A percentile compares a stretch with the other conserved stretches of the same genome.
Evolutionary conservation across 35 echinoderm and acorn worm genomes (phyloP).

Genomic region (Amphiura filiformis): DNA sequence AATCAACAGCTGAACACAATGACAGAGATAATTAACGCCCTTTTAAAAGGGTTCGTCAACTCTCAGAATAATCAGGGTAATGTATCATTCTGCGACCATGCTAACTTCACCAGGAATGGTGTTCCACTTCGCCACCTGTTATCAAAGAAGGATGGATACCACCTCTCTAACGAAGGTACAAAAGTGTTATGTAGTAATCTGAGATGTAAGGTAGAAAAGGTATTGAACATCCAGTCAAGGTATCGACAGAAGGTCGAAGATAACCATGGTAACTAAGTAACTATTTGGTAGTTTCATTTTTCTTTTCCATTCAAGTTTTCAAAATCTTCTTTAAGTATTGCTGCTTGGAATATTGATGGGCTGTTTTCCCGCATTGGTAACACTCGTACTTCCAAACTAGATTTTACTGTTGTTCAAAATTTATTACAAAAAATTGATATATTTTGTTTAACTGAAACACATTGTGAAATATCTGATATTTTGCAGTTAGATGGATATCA

Average conservation of each 20-base stretch:
- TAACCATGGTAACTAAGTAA: background rate
- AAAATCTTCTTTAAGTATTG: background rate
- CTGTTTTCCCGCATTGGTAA: too few species aligned
- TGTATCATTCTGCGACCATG: background rate
- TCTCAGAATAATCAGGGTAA: background rate
- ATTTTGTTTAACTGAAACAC: background rate
- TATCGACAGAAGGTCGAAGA: background rate
- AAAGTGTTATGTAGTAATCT: background rate
- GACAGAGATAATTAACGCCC: background rate
- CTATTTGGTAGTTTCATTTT: too few species aligned
- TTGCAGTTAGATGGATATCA: background rate
- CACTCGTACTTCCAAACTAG: too few species aligned
- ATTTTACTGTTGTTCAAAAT: background rate
- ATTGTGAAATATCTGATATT: background rate
- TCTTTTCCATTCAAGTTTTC: background rate
- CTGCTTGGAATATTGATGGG: background rate
- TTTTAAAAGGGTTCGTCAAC: background rate
- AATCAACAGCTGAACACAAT: background rate
- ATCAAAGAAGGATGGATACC: background rate
- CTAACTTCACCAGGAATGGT: background rate
- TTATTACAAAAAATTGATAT: background rate
- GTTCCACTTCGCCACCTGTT: background rate
- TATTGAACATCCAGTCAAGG: background rate
- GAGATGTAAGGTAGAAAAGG: background rate
- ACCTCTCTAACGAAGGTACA: background rate